Evolutionary conservation across 2,113 vertebrate species (phyloP).

Genomic region (Dasyprocta punctata): DNA sequence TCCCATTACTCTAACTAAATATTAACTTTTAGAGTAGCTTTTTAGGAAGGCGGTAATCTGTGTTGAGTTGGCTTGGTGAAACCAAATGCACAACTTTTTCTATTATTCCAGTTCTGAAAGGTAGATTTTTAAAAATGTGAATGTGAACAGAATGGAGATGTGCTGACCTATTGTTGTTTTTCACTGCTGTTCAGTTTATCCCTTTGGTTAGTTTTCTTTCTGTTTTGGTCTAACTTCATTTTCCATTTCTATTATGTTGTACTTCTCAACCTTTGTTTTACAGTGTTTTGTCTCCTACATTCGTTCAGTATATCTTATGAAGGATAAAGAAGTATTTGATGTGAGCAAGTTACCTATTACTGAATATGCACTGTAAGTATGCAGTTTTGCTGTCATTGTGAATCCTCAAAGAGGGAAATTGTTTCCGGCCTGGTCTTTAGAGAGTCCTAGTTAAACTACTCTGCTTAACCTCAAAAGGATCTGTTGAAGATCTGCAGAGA

Average conservation of each 20-base stretch:
- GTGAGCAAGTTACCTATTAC: slow-evolving; percentile 90
- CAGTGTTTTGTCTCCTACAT: slow-evolving; percentile 98
- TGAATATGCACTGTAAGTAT: slow-evolving; percentile 93
- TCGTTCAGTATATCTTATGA: slow-evolving; percentile 97
- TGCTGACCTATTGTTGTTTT: background rate
- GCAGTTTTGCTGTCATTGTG: background rate
- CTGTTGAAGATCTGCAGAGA: background rate
- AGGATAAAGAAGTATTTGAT: slow-evolving; percentile 97
- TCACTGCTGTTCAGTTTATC: slow-evolving; percentile 2
- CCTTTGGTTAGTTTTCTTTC: slow-evolving; percentile 53
- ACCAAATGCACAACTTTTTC: slow-evolving; percentile 29
- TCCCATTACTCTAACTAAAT: background rate
- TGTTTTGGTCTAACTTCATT: slow-evolving; percentile 53
- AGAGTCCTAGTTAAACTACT: background rate
- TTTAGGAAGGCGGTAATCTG: slow-evolving; percentile 2
- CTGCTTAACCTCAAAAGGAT: background rate
- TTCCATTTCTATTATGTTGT: background rate
- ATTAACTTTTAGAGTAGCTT: slow-evolving; percentile 48
- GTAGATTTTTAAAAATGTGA: background rate
- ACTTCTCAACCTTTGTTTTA: slow-evolving; percentile 65
- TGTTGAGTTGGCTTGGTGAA: slow-evolving; percentile 11
- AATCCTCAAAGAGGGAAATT: background rate
- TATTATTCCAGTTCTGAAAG: background rate
- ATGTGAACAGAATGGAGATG: background rate
- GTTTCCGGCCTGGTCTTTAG: background rate